Conservation (phyloP, 2,888 invertebrate genomes). For the Hipparchia semele region DNA sequence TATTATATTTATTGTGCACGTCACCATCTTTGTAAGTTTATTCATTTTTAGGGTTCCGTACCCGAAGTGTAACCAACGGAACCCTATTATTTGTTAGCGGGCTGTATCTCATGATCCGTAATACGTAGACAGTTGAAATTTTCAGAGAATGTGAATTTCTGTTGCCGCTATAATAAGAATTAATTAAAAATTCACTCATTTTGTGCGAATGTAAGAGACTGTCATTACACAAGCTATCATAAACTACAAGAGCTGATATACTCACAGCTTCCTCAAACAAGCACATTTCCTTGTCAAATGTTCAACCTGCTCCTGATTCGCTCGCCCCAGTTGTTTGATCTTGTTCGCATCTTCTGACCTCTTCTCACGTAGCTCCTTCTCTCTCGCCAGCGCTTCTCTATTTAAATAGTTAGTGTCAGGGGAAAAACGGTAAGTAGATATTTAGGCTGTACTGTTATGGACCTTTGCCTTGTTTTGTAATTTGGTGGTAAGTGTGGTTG, state of each 20-base stretch:
- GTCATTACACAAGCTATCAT: neutral
- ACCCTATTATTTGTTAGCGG: no score
- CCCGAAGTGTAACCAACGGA: no score
- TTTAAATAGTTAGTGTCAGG: constrained; percentile 45
- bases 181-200: no score
- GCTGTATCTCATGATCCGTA: no score
- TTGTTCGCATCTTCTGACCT: constrained; percentile 68
- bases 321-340: constrained; percentile 73
- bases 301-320: constrained; percentile 80
- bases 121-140: no score
- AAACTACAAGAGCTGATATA: constrained; percentile 42
- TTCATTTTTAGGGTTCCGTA: no score
- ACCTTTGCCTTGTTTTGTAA: constrained; percentile 19
- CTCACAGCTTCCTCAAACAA: constrained; percentile 85
- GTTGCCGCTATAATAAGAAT: no score
- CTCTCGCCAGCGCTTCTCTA: constrained; percentile 78
- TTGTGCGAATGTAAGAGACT: no score
- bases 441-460: constrained; percentile 17
- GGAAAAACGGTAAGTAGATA: constrained; percentile 56
- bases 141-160: no score
- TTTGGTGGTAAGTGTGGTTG: constrained; percentile 3
- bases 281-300: constrained; percentile 84
- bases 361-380: constrained; percentile 68
- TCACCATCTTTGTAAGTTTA: no score
- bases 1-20: no score